Conservation (phyloP, 2,797 vertebrate species). For the Intellagama lesueurii region DNA sequence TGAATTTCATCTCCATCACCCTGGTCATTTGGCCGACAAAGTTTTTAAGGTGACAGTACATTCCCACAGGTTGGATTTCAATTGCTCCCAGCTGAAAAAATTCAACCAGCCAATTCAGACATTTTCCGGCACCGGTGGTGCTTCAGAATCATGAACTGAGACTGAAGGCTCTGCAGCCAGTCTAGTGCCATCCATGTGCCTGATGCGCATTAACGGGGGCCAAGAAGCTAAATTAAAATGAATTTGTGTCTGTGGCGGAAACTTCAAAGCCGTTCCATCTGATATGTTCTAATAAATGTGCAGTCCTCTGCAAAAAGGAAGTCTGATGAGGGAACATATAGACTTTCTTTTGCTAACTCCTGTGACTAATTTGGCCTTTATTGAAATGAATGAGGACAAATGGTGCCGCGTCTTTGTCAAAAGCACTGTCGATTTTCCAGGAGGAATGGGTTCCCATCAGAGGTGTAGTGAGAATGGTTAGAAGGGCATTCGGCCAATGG, state of each 20-base stretch:
- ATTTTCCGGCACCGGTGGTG: not conserved
- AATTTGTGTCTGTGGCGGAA: slow-evolving; percentile 40
- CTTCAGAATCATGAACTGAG: slow-evolving; percentile 1
- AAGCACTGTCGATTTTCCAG: slow-evolving; percentile 30
- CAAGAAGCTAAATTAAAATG: slow-evolving; percentile 46
- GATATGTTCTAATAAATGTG: slow-evolving; percentile 53
- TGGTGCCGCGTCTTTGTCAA: slow-evolving; percentile 39
- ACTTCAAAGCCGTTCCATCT: slow-evolving; percentile 53
- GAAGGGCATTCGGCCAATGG: no score
- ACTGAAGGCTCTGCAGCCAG: not conserved
- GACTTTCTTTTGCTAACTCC: slow-evolving; percentile 51
- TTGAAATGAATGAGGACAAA: slow-evolving; percentile 69
- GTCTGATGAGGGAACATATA: slow-evolving; percentile 35
- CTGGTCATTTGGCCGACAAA: not conserved
- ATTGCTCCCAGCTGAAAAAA: not conserved
- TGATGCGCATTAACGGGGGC: not conserved
- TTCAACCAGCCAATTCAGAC: not conserved
- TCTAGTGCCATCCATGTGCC: not conserved
- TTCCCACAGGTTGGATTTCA: not conserved
- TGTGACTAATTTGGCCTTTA: slow-evolving; percentile 63
- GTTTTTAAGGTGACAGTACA: not conserved
- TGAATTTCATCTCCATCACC: not conserved
- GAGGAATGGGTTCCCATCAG: slow-evolving; percentile 18
- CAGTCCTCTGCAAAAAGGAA: slow-evolving; percentile 22
- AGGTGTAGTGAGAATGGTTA: rapidly evolving